Conservation (phyloP, 1,140 invertebrate genomes). For the Lepidurus packardi region DNA sequence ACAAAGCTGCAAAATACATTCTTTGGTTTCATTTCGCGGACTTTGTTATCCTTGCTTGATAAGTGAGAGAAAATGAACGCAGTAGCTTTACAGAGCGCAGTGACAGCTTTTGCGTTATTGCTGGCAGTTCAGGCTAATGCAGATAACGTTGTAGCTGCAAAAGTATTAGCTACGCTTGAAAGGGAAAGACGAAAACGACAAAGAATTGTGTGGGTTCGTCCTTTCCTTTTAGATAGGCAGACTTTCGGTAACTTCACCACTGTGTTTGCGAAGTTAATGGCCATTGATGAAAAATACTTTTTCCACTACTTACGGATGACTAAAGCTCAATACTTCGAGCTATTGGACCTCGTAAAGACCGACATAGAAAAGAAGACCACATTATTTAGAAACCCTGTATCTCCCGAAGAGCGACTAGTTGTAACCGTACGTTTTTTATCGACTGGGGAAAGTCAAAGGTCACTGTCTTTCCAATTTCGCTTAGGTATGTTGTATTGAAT, state of each 20-base stretch:
- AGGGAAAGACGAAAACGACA: not conserved
- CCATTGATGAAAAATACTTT: not conserved
- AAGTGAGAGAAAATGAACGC: not conserved
- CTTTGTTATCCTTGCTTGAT: not conserved
- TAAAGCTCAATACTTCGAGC: not conserved
- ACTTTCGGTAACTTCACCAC: not conserved
- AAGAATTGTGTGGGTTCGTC: not conserved
- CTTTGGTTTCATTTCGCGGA: too few relatives aligned
- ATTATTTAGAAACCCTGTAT: too few relatives aligned
- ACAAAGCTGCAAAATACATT: too few relatives aligned
- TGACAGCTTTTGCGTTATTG: not conserved
- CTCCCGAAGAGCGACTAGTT: too few relatives aligned
- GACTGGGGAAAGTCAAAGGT: conserved; percentile 28
- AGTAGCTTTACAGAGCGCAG: not conserved
- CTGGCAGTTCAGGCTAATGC: not conserved
- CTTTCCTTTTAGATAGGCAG: not conserved
- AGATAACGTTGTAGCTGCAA: not conserved
- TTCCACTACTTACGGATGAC: not conserved
- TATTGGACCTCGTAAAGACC: too few relatives aligned
- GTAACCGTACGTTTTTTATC: conserved; percentile 29
- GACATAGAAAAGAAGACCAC: too few relatives aligned
- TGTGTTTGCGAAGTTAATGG: conserved; percentile 5
- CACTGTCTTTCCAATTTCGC: conserved; percentile 19
- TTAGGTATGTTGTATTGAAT: not conserved
- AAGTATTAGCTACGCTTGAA: not conserved